A percentile compares a stretch with the other conserved stretches of the same genome.
Evolutionary conservation across 2,113 vertebrate genomes (phyloP).

Genomic region (Caranx ignobilis): DNA sequence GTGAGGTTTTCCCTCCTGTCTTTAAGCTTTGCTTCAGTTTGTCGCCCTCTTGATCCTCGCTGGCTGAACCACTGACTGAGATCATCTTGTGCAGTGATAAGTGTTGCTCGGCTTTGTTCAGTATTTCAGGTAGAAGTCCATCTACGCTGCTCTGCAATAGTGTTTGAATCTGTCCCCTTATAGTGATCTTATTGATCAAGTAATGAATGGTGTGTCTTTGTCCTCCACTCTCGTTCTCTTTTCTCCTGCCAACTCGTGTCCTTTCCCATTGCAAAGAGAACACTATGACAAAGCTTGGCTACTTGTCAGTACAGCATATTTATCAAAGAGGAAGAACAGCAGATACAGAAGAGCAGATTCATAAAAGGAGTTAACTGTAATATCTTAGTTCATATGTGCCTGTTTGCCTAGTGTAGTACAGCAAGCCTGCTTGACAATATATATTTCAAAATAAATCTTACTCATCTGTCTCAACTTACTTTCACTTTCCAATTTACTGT

Average conservation of each 20-base stretch:
- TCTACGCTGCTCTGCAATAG: background rate
- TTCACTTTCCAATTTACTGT: too few species aligned
- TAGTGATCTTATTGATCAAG: slow-evolving; percentile 49
- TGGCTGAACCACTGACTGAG: background rate
- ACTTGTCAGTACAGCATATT: background rate
- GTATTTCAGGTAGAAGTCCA: background rate
- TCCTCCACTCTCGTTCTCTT: background rate
- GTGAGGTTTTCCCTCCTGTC: background rate
- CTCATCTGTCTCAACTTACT: too few species aligned
- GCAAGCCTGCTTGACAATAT: too few species aligned
- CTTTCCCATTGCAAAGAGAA: background rate
- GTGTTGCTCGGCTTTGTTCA: background rate
- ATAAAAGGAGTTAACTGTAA: background rate
- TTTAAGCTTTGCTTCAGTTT: background rate
- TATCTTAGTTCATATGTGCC: background rate
- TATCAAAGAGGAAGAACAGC: background rate
- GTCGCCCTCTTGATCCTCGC: background rate
- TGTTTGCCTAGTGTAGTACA: too few species aligned
- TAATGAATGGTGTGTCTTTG: slow-evolving; percentile 22
- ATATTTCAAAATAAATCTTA: too few species aligned
- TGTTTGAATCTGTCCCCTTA: slow-evolving; percentile 20
- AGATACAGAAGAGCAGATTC: background rate
- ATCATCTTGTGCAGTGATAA: background rate
- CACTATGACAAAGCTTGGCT: background rate
- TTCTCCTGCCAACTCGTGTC: background rate